Base-by-base conservation (phyloP, 2,797 vertebrate genomes). In the Pelochelys cantorii region DNA sequence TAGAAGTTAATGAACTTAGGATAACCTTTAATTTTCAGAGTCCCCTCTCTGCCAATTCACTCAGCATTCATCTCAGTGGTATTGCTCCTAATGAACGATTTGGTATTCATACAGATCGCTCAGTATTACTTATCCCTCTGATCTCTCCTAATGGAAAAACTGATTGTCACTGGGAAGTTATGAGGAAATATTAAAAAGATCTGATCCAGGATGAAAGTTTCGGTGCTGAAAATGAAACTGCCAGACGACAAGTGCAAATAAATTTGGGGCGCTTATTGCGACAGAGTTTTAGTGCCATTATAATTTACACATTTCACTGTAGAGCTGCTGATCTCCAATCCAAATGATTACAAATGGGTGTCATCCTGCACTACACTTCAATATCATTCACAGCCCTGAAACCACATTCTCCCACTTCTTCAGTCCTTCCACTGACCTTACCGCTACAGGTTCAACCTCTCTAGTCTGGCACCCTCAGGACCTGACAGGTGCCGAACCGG, bases 121-220 rank as follows among this genome's bases (percentile, higher is more conserved):
- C 94, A 65, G 86, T 91, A 93, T 97, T 96, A 97, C 97, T 96
- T 97, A 95, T 86, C 94, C 88, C 93, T 95, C 97, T 97, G 95
- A 96, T 97, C 96, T 96, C 95, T 86, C 93, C 95, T 96, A 97
- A 97, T 96, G 95, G 96, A 96, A 96, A 97, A 96, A 86, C 92
- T 97, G 94, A 97, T 97, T 96, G 95, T 95, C 94, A 78, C 93
- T 55, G 86, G 92, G 88, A 97, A 96, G 92, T 97, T 96, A 96
- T 90, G 96, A 95, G 95, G 93, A 97, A 97, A 96, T 96, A 96
- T 95, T 95, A 96, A 97, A 92, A 89, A 96, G 94, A 96, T 92
- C 93, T 90, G 91, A 96, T 94, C 91, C 89, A 86, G 81, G 81
- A 87, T 92, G 90, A 86, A 95, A 96, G 94, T 96, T 97, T 95